phyloP scores from a whole-genome alignment of 2,113 vertebrate species.

The Aleadryas rufinucha region DNA sequence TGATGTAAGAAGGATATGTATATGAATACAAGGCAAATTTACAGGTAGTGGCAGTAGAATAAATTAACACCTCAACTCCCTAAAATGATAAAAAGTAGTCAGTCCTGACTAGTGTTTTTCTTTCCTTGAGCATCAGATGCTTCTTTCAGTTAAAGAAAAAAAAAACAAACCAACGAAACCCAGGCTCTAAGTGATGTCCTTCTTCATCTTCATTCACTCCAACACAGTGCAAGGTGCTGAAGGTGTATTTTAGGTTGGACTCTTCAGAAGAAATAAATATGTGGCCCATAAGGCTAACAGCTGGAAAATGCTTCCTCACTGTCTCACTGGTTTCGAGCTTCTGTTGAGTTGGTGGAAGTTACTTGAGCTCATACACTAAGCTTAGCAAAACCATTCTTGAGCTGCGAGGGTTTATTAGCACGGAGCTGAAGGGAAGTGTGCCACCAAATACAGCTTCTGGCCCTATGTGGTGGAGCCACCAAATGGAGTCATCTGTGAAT shows the following conservation, averaged over 20 bases:
- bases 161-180: not conserved
- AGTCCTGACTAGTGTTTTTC: not conserved
- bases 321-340: not conserved
- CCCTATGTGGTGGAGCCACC: not conserved
- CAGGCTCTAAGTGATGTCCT: not conserved
- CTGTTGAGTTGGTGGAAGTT: not conserved
- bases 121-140: not conserved
- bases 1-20: not conserved
- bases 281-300: not conserved
- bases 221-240: not conserved
- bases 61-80: not conserved
- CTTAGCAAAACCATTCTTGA: not conserved
- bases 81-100: not conserved
- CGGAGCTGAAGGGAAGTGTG: not conserved
- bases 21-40: not conserved
- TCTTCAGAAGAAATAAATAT: not conserved
- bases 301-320: not conserved
- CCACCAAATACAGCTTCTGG: not conserved
- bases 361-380: not conserved
- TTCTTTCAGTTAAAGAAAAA: not conserved
- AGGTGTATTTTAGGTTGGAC: not conserved
- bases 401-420: not conserved
- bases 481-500: not conserved
- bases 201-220: not conserved
- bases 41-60: not conserved